Conservation (phyloP, 2,797 vertebrate genomes). For the Spinus olivaceus region DNA sequence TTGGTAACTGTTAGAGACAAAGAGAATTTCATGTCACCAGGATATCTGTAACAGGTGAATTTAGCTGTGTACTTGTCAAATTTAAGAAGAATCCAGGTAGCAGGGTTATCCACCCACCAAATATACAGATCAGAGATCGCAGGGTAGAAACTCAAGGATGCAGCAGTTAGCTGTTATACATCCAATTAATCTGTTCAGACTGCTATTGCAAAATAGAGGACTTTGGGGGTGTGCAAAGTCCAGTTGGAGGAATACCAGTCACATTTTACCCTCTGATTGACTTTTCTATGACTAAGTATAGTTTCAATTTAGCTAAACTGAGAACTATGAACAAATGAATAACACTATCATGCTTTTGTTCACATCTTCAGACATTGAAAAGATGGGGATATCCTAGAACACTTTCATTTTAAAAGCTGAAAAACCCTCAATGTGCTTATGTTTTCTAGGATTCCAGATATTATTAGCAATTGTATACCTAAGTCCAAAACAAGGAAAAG, state of each 20-base stretch:
- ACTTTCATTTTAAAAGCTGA: neutral
- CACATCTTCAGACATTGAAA: neutral
- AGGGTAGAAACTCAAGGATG: neutral
- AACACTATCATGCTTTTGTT: neutral
- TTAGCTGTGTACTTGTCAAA: neutral
- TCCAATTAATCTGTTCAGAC: neutral
- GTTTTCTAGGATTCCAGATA: neutral
- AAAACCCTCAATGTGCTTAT: neutral
- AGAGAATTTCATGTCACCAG: neutral
- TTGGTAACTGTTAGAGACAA: neutral
- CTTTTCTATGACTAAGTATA: neutral
- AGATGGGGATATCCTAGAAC: neutral
- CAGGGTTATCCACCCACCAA: neutral
- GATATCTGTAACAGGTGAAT: neutral
- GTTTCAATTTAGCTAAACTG: neutral
- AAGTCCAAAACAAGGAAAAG: neutral
- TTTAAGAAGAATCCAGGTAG: neutral
- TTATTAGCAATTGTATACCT: neutral
- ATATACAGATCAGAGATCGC: neutral
- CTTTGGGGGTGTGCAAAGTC: neutral
- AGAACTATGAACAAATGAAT: neutral
- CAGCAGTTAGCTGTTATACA: neutral
- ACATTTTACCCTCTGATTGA: neutral
- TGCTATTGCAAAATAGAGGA: neutral
- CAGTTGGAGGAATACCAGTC: neutral